These are phyloP conservation scores for Dusona sp. DNA, from an alignment of 2,888 invertebrate genomes.

Conservation along the genomic window DNA sequence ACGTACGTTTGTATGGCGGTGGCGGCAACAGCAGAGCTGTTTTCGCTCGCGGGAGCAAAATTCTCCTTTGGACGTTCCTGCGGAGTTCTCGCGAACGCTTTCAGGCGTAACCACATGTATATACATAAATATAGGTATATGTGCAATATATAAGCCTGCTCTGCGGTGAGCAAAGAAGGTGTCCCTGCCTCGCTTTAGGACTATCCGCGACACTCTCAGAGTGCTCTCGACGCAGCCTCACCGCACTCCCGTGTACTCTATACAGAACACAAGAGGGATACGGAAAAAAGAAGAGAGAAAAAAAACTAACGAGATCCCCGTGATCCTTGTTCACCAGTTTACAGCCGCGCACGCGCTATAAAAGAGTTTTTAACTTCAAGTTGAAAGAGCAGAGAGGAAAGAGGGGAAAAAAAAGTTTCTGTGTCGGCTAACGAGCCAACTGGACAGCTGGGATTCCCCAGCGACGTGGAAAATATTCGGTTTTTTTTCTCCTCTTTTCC, in stretches of 20 bases:
- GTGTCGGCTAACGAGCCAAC: constrained; percentile 49
- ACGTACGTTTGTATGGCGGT: not conserved
- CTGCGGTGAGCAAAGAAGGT: constrained; percentile 60
- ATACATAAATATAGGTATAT: not conserved
- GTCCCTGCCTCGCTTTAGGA: constrained; percentile 69
- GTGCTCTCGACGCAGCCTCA: constrained; percentile 28
- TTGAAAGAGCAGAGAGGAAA: constrained; percentile 16
- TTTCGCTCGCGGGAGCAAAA: constrained; percentile 59
- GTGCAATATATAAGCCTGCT: not conserved
- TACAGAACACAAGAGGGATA: constrained; percentile 36
- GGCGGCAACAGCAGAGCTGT: constrained; percentile 25
- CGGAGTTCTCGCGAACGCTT: constrained; percentile 69
- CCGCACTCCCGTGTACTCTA: constrained; percentile 19
- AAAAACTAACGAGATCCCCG: constrained; percentile 56
- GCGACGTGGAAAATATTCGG: constrained; percentile 21
- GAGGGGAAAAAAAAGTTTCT: constrained; percentile 25
- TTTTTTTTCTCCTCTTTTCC: constrained; percentile 12
- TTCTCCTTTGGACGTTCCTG: constrained; percentile 67
- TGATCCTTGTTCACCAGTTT: constrained; percentile 64
- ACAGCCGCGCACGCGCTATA: constrained; percentile 64
- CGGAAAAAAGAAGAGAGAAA: constrained; percentile 21
- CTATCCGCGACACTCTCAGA: constrained; percentile 65
- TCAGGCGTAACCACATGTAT: constrained; percentile 72
- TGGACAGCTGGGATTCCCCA: constrained; percentile 44
- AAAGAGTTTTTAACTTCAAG: constrained; percentile 57